Evolutionary conservation across 2,797 vertebrate species (phyloP).

Genomic region (Cebuella pygmaea): DNA sequence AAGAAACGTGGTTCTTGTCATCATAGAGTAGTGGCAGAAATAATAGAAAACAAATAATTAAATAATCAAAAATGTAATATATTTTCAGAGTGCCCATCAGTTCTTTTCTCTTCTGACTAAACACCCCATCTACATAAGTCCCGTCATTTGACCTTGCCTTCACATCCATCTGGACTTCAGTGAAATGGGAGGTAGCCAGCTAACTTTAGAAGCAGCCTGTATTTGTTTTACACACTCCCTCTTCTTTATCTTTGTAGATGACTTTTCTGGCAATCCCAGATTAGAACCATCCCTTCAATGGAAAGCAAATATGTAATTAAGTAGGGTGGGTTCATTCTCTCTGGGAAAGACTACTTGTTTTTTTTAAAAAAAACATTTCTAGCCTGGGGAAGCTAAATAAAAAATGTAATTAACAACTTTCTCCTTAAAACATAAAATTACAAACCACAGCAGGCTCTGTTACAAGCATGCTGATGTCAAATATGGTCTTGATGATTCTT

Average conservation of each 20-base stretch:
- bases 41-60: background rate
- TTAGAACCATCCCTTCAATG: background rate
- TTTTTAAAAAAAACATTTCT: background rate
- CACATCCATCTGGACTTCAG: background rate
- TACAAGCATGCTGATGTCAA: conserved; percentile 8
- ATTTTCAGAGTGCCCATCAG: background rate
- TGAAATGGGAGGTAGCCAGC: background rate
- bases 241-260: conserved; percentile 24
- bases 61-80: background rate
- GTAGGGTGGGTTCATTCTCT: background rate
- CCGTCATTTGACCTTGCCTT: background rate
- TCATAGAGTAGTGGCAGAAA: background rate
- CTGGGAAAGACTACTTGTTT: background rate
- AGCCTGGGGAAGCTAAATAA: conserved; percentile 62
- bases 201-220: background rate
- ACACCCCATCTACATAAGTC: background rate
- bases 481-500: background rate
- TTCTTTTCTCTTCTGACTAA: background rate
- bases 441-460: conserved; percentile 20
- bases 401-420: conserved; percentile 48
- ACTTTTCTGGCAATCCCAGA: conserved; percentile 2
- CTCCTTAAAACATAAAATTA: conserved; percentile 56
- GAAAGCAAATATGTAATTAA: conserved; percentile 33
- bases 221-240: background rate
- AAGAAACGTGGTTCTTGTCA: background rate